Percentiles rank a stretch among this genome's conserved stretches.
Evolutionary conservation across 2,797 vertebrate species (phyloP).

Genomic region (Arremon aurantiirostris): DNA sequence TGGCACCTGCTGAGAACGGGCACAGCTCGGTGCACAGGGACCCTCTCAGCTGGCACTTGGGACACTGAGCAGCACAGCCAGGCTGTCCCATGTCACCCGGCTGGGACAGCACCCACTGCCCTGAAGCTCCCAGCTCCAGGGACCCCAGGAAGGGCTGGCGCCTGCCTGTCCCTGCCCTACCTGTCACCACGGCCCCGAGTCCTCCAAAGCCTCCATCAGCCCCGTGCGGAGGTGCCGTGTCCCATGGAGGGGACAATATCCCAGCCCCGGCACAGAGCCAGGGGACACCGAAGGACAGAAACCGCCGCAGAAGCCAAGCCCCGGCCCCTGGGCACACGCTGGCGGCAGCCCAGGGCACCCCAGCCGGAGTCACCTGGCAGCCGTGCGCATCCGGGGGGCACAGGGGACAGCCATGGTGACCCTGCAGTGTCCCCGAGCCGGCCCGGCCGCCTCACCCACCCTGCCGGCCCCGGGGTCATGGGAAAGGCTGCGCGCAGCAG

Average conservation of each 20-base stretch:
- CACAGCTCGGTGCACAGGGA: neutral
- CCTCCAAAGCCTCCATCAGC: neutral
- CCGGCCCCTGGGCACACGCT: neutral
- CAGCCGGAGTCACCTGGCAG: neutral
- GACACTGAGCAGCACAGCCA: neutral
- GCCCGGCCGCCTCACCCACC: neutral
- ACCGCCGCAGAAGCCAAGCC: neutral
- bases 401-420: neutral
- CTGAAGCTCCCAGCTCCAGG: neutral
- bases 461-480: neutral
- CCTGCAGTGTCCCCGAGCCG: accelerated
- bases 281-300: neutral
- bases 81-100: neutral
- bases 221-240: accelerated
- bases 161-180: neutral
- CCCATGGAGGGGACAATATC: neutral
- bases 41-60: neutral
- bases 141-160: accelerated
- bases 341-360: neutral
- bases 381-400: accelerated
- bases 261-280: neutral
- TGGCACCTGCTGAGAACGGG: accelerated
- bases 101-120: neutral
- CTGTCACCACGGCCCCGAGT: accelerated
- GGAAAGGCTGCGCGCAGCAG: neutral